Conservation (phyloP, 1,140 invertebrate genomes). For the Achatina immaculata region DNA sequence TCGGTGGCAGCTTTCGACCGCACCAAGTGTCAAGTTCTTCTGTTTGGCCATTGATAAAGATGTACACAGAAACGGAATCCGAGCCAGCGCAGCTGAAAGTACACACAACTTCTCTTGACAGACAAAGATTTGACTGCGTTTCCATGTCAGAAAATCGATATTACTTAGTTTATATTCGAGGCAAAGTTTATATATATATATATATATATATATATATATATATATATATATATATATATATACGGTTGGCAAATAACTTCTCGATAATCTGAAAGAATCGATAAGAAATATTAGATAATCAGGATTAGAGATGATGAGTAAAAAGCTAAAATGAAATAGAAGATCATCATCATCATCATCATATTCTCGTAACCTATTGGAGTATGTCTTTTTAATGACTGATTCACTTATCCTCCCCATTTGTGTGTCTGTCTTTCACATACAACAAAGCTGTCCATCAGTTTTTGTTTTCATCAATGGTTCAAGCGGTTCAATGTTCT, state of each 20-base stretch:
- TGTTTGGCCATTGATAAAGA: conserved; percentile 82
- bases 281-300: too few species aligned
- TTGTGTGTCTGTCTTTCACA: too few species aligned
- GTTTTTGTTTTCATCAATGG: too few species aligned
- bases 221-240: conserved; percentile 4
- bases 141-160: not conserved
- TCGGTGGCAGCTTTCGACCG: conserved; percentile 81
- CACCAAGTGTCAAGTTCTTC: conserved; percentile 88
- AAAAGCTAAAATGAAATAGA: too few species aligned
- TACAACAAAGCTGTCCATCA: too few species aligned
- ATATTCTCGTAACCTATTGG: too few species aligned
- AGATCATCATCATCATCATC: too few species aligned
- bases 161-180: not conserved
- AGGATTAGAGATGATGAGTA: too few species aligned
- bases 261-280: too few species aligned
- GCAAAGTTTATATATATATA: not conserved
- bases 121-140: not conserved
- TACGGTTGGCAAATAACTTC: not conserved
- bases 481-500: too few species aligned
- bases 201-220: conserved; percentile 3
- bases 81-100: conserved; percentile 81
- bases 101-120: not conserved
- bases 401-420: too few species aligned
- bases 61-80: conserved; percentile 81
- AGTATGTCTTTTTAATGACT: too few species aligned